A percentile compares a stretch with the other conserved stretches of the same genome.
Evolutionary conservation across 2,113 vertebrate species (phyloP).

Genomic region (Casuarius casuarius): DNA sequence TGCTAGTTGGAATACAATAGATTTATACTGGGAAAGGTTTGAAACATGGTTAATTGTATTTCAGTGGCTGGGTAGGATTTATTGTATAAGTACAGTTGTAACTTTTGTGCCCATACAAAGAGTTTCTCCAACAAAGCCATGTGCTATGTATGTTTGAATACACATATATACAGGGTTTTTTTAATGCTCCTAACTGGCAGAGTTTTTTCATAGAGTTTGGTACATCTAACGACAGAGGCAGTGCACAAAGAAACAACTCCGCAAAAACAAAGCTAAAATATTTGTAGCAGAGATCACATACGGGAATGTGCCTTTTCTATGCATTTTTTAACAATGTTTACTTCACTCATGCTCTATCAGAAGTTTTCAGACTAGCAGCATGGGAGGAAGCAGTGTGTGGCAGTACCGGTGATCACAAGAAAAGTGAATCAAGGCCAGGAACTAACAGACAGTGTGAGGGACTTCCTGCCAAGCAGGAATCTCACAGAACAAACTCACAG

Average conservation of each 20-base stretch:
- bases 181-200: neutral
- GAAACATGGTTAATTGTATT: neutral
- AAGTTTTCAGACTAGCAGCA: conserved; percentile 1
- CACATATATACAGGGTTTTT: no score
- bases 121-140: neutral
- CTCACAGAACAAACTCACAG: neutral
- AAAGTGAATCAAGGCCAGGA: neutral
- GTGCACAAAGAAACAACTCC: neutral
- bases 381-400: neutral
- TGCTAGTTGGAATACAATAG: neutral
- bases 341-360: neutral
- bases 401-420: neutral
- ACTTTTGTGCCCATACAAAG: neutral
- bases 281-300: neutral
- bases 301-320: neutral
- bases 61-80: neutral
- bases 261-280: neutral
- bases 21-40: neutral
- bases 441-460: neutral
- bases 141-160: neutral
- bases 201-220: neutral
- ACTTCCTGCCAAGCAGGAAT: neutral
- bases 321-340: neutral
- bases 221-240: neutral
- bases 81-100: neutral